phyloP scores from a whole-genome alignment of 2,888 invertebrate genomes.

The Archips crataeganus region DNA sequence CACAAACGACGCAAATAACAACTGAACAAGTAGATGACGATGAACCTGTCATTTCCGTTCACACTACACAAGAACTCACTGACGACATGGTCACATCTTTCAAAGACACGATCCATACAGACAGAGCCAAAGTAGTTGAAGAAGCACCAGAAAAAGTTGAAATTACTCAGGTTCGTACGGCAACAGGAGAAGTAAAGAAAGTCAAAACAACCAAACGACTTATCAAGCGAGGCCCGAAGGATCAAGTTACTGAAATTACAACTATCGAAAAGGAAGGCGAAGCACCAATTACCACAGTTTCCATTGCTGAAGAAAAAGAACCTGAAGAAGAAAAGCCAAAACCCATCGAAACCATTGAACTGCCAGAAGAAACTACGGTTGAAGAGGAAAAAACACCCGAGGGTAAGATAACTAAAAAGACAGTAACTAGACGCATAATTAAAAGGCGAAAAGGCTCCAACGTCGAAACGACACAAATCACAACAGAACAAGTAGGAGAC shows the following conservation, averaged over 20 bases:
- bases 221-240: conserved; percentile 73
- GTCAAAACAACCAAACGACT: conserved; percentile 72
- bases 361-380: conserved; percentile 51
- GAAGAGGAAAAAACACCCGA: conserved; percentile 44
- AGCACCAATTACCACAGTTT: conserved; percentile 60
- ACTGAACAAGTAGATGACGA: conserved; percentile 66
- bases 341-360: conserved; percentile 56
- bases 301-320: conserved; percentile 60
- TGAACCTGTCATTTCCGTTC: not conserved
- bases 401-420: conserved; percentile 55
- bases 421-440: conserved; percentile 47
- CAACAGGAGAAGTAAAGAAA: conserved; percentile 60
- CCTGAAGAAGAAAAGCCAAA: conserved; percentile 58
- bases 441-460: conserved; percentile 64
- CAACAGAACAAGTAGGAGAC: conserved; percentile 71
- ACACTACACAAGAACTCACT: conserved; percentile 26
- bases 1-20: conserved; percentile 51
- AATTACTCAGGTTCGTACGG: conserved; percentile 67
- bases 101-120: conserved; percentile 19
- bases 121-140: conserved; percentile 54
- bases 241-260: conserved; percentile 77
- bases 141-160: conserved; percentile 66
- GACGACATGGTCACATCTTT: conserved; percentile 42
- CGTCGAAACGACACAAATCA: conserved; percentile 68
- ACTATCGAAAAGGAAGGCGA: conserved; percentile 72